Percentiles rank a stretch among this genome's conserved stretches.
phyloP scores from a whole-genome alignment of 2,888 invertebrate species.

The Apamea monoglypha region DNA sequence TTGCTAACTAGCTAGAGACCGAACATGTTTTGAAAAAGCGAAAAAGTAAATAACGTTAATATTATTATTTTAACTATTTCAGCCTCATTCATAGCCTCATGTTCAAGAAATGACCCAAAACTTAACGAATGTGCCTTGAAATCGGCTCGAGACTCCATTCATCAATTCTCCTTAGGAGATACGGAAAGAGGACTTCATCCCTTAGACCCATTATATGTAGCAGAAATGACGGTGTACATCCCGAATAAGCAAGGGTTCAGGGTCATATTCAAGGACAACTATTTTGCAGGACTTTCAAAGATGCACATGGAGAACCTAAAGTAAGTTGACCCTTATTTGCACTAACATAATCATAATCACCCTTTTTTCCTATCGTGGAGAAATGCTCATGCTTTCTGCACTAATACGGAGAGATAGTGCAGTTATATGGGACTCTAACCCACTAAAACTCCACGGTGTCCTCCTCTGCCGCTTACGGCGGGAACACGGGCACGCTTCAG shows the following conservation, averaged over 20 bases:
- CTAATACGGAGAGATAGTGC: too few species aligned
- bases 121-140: conserved; percentile 80
- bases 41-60: not conserved
- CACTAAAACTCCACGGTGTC: too few species aligned
- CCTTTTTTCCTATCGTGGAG: too few species aligned
- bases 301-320: conserved; percentile 75
- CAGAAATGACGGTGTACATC: conserved; percentile 78
- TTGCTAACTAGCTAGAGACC: not conserved
- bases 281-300: conserved; percentile 79
- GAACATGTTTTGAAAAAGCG: not conserved
- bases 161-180: conserved; percentile 78
- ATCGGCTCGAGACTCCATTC: conserved; percentile 77
- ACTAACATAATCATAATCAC: not conserved
- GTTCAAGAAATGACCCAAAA: conserved; percentile 81
- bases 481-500: too few species aligned
- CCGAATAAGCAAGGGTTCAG: conserved; percentile 81
- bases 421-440: too few species aligned
- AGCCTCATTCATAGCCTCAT: conserved; percentile 78
- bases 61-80: conserved; percentile 43
- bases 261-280: conserved; percentile 78
- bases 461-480: too few species aligned
- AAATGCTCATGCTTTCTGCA: too few species aligned
- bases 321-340: conserved; percentile 68
- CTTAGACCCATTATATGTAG: conserved; percentile 79
- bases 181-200: conserved; percentile 72